Conservation (phyloP, 2,797 vertebrate genomes). For the Leptodactylus fallax region DNA sequence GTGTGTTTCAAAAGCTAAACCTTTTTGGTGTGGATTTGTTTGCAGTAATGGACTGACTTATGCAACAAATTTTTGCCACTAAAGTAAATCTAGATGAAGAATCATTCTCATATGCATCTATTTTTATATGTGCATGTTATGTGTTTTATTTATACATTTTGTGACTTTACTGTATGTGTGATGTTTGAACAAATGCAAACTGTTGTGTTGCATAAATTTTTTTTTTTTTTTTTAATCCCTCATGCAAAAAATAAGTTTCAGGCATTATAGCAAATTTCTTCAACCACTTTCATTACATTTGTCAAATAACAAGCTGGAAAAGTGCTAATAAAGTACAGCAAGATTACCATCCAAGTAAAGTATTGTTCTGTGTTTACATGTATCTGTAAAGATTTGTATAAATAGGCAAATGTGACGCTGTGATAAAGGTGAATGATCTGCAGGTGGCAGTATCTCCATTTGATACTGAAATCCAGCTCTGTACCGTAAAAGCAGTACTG, state of each 20-base stretch:
- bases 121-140: conserved; percentile 43
- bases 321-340: not conserved
- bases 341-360: not conserved
- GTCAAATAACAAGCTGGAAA: not conserved
- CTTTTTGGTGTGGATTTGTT: conserved; percentile 8
- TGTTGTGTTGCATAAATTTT: conserved; percentile 4
- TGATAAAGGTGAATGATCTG: not conserved
- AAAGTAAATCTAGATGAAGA: not conserved
- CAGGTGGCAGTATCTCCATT: not conserved
- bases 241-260: not conserved
- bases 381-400: not conserved
- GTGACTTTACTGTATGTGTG: conserved; percentile 36
- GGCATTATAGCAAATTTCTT: not conserved
- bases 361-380: not conserved
- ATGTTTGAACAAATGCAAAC: not conserved
- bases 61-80: conserved; percentile 1
- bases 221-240: conserved; percentile 7
- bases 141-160: conserved; percentile 35
- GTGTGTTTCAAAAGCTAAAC: conserved; percentile 25
- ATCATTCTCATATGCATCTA: not conserved
- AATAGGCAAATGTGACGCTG: not conserved
- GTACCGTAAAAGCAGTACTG: no score
- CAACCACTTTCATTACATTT: conserved; percentile 25
- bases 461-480: not conserved
- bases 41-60: not conserved